A percentile compares a stretch with the other conserved stretches of the same genome.
Evolutionary conservation across 2,797 vertebrate genomes (phyloP).

Genomic region (Onychomys torridus): DNA sequence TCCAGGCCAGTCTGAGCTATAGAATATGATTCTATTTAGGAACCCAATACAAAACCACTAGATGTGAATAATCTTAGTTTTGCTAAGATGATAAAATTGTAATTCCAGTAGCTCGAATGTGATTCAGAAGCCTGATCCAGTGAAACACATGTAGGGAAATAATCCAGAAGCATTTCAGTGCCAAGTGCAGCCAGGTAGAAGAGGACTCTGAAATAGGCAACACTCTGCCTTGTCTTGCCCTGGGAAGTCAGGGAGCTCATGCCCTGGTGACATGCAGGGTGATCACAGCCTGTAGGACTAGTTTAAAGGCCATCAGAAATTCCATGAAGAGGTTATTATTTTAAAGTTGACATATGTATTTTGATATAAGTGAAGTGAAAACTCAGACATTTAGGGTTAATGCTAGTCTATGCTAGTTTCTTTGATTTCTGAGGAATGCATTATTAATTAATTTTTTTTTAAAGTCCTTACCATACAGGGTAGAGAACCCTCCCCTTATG

Average conservation of each 20-base stretch:
- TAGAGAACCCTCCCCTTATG: background rate
- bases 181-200: background rate
- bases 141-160: background rate
- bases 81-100: background rate
- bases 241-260: background rate
- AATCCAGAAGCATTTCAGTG: background rate
- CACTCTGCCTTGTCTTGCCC: background rate
- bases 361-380: background rate
- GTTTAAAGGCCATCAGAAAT: background rate
- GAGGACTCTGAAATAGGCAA: background rate
- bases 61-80: background rate
- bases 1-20: background rate
- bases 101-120: background rate
- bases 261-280: background rate
- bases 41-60: background rate
- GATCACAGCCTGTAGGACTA: background rate
- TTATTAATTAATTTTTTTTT: background rate
- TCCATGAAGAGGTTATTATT: background rate
- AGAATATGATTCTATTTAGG: background rate
- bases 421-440: background rate
- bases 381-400: background rate
- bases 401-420: background rate
- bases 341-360: constrained; percentile 2
- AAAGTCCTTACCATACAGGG: background rate
- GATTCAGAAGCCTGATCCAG: background rate